phyloP scores from a whole-genome alignment of 1,140 invertebrate genomes.

The Drosophila asahinai region DNA sequence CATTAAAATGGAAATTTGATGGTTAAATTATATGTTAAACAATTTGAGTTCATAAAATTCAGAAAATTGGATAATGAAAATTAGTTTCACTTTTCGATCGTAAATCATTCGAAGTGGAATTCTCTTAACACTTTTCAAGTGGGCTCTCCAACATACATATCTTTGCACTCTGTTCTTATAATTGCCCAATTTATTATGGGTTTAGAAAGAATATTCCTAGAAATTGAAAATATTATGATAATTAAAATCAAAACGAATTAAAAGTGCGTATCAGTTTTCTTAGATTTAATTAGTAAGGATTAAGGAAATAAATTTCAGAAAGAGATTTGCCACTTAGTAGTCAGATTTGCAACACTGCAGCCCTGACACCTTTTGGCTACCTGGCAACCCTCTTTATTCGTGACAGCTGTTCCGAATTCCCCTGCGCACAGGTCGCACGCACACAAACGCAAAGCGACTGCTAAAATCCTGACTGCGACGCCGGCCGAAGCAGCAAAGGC shows the following conservation, averaged over 20 bases:
- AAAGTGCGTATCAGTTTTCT: not conserved
- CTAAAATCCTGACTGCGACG: constrained; percentile 18
- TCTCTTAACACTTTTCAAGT: constrained; percentile 35
- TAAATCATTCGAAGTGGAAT: constrained; percentile 17
- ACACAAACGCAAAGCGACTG: constrained; percentile 14
- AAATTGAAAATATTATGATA: no score
- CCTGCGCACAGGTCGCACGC: constrained; percentile 42
- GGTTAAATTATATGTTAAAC: no score
- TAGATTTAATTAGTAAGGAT: no score
- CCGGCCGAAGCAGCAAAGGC: not conserved
- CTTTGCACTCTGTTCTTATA: not conserved
- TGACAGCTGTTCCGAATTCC: constrained; percentile 58
- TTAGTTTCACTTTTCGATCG: not conserved
- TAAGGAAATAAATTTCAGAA: no score
- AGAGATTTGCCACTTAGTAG: no score
- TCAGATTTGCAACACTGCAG: not conserved
- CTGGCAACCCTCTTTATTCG: constrained; percentile 42
- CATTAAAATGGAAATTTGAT: not conserved
- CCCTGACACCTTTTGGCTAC: constrained; percentile 12
- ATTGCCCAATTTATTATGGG: not conserved
- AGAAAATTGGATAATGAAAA: not conserved
- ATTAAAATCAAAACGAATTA: not conserved
- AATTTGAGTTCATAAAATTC: not conserved
- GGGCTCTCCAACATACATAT: constrained; percentile 12
- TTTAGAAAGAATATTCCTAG: not conserved